These are phyloP conservation scores for Deroptyus accipitrinus DNA, from an alignment of 2,113 vertebrate genomes.

Conservation along the genomic window DNA sequence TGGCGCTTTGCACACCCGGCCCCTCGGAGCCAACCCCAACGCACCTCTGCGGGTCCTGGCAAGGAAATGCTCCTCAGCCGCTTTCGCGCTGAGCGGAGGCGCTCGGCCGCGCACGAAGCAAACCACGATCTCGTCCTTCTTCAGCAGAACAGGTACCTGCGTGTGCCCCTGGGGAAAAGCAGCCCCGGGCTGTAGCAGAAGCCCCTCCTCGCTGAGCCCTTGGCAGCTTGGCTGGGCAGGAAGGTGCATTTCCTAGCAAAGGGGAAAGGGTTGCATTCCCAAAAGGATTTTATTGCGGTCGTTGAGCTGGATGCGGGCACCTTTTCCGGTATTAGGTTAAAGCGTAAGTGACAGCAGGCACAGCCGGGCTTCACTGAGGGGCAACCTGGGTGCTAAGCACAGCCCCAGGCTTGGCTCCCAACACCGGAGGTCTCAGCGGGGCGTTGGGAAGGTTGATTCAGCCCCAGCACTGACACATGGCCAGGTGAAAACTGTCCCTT, in stretches of 20 bases:
- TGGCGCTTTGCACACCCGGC: slow-evolving; percentile 8
- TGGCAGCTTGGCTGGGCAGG: not conserved
- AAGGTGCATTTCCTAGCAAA: not conserved
- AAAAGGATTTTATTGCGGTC: not conserved
- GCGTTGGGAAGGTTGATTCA: accelerated
- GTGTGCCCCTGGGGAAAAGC: accelerated
- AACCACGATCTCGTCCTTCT: slow-evolving; percentile 69
- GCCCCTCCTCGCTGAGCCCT: accelerated
- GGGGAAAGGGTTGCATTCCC: not conserved
- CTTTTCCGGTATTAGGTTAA: not conserved
- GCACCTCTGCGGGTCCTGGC: not conserved
- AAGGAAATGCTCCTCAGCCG: accelerated
- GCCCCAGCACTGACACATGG: accelerated
- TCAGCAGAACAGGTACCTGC: slow-evolving; percentile 49
- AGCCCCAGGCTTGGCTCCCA: accelerated
- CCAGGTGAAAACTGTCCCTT: not conserved
- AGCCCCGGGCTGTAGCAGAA: accelerated
- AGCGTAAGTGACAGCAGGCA: not conserved
- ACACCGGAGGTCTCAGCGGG: not conserved
- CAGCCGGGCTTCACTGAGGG: not conserved
- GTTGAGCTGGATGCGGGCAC: not conserved
- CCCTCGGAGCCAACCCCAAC: not conserved
- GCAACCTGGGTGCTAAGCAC: no score
- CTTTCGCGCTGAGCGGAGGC: not conserved
- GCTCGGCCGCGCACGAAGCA: slow-evolving; percentile 23